phyloP scores from a whole-genome alignment of 2,113 vertebrate genomes.

The Leptobrachium ailaonicum region DNA sequence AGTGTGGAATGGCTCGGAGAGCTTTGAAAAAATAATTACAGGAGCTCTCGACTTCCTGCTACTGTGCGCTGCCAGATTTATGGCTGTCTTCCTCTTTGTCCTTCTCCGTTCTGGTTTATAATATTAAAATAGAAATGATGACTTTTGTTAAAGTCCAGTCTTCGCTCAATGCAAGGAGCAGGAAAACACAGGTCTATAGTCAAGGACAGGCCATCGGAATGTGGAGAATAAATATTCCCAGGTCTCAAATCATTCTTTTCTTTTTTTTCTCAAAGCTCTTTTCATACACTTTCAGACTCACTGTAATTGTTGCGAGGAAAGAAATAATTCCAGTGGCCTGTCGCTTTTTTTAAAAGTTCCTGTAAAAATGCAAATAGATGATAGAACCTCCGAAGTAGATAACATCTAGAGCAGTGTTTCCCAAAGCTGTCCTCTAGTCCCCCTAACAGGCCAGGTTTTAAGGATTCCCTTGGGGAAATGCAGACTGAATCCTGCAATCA shows the following conservation, averaged over 20 bases:
- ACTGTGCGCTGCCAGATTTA: slow-evolving; percentile 19
- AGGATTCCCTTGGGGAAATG: too few relatives aligned
- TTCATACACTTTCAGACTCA: neutral
- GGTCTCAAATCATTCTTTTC: slow-evolving; percentile 2
- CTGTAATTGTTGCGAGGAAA: slow-evolving; percentile 12
- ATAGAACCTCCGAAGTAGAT: too few relatives aligned
- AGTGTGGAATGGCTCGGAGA: slow-evolving; percentile 42
- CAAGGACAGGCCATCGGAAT: slow-evolving; percentile 38
- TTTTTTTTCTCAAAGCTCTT: slow-evolving; percentile 12
- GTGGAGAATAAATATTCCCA: slow-evolving; percentile 40
- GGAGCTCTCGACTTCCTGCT: slow-evolving; percentile 43
- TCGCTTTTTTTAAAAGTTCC: too few relatives aligned
- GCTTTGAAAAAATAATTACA: slow-evolving; percentile 46
- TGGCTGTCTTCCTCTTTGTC: neutral
- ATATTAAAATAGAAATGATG: slow-evolving; percentile 32
- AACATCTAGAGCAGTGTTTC: too few relatives aligned
- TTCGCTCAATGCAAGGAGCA: slow-evolving; percentile 1
- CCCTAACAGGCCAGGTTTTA: too few relatives aligned
- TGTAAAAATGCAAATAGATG: too few relatives aligned
- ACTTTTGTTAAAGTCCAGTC: slow-evolving; percentile 40
- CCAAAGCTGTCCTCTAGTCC: too few relatives aligned
- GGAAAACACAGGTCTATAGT: neutral
- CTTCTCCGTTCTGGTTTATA: slow-evolving; percentile 2
- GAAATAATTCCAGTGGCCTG: slow-evolving; percentile 5
- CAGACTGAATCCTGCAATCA: too few relatives aligned